These are phyloP conservation scores for Syrphus vitripennis DNA, from an alignment of 2,888 invertebrate species.

Conservation along the genomic window DNA sequence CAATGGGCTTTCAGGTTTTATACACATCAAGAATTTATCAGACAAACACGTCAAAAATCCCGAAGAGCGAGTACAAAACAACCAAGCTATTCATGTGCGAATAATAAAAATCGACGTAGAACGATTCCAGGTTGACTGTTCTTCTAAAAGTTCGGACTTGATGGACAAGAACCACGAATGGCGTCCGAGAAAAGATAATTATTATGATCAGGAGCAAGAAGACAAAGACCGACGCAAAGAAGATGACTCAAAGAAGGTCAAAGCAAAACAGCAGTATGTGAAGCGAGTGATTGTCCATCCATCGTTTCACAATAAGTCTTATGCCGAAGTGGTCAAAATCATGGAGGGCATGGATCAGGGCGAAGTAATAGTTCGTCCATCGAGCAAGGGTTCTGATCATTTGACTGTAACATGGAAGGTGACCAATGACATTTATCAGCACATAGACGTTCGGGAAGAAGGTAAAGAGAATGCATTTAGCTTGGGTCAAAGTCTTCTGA, in stretches of 20 bases:
- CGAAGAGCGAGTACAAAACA: constrained; percentile 92
- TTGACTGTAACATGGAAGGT: constrained; percentile 99
- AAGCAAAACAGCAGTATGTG: constrained; percentile 92
- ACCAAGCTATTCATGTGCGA: constrained; percentile 92
- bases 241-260: constrained; percentile 90
- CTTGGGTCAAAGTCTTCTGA: constrained; percentile 93
- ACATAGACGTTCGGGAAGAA: constrained; percentile 97
- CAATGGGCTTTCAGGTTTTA: constrained; percentile 95
- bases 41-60: constrained; percentile 97
- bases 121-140: constrained; percentile 95
- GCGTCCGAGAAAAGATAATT: constrained; percentile 94
- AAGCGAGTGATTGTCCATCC: constrained; percentile 99
- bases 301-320: constrained; percentile 97
- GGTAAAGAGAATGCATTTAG: constrained; percentile 98
- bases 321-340: constrained; percentile 93
- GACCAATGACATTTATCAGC: constrained; percentile 95
- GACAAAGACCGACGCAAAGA: constrained; percentile 90
- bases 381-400: constrained; percentile 97
- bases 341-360: constrained; percentile 97
- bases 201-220: constrained; percentile 94
- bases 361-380: constrained; percentile 97
- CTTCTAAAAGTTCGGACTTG: constrained; percentile 95
- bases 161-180: constrained; percentile 94
- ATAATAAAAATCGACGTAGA: constrained; percentile 98
- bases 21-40: constrained; percentile 95